Evolutionary conservation across 2,113 vertebrate genomes (phyloP).

Genomic region (Dasyurus viverrinus): DNA sequence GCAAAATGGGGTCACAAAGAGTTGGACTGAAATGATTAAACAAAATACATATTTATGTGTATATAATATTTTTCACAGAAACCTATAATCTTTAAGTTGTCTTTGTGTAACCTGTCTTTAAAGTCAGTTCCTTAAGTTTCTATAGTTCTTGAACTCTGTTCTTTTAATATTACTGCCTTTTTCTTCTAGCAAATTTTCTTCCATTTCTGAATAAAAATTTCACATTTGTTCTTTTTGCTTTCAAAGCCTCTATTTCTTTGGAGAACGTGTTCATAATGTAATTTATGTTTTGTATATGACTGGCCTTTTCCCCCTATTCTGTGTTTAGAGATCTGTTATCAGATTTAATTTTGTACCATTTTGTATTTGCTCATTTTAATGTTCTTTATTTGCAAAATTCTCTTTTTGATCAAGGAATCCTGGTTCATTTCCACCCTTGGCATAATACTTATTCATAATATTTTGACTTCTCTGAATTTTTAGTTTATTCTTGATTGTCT

Average conservation of each 20-base stretch:
- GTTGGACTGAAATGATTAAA: no score
- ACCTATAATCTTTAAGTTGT: not conserved
- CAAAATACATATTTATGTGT: not conserved
- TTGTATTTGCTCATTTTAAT: not conserved
- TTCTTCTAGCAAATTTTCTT: not conserved
- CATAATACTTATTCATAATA: not conserved
- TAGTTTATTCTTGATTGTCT: not conserved
- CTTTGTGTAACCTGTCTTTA: not conserved
- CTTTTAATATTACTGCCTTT: not conserved
- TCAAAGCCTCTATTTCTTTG: not conserved
- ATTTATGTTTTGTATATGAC: not conserved
- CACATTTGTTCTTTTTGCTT: not conserved
- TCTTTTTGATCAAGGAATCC: not conserved
- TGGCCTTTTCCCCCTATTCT: not conserved
- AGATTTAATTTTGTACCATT: not conserved
- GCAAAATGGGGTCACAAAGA: no score
- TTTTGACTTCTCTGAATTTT: not conserved
- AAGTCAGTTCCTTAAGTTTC: not conserved
- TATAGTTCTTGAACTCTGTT: not conserved
- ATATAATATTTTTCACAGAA: not conserved
- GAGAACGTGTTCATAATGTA: not conserved
- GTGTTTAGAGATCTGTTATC: not conserved
- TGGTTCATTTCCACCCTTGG: not conserved
- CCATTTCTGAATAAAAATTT: not conserved
- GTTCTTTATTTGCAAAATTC: not conserved